Evolutionary conservation across 1,140 invertebrate genomes (phyloP), one percentile per base, ranked within the genome.

Genomic region (Drosophila punjabiensis): DNA sequence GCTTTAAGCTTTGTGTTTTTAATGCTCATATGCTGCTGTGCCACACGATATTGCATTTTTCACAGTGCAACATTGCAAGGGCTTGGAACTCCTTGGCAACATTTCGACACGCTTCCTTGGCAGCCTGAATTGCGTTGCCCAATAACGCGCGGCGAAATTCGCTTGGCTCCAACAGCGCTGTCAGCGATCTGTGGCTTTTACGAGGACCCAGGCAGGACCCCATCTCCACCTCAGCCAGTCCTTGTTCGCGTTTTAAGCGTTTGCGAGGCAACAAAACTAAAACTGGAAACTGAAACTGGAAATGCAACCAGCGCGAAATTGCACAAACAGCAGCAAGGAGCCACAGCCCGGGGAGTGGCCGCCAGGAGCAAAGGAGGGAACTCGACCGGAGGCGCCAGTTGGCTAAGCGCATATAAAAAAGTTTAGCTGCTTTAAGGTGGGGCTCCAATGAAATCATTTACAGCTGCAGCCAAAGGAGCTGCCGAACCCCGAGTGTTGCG

Each of bases 381-480:
- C 58, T 32, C 62, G 18, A 64, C 56, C 61, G 56, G 56, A 73
- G 85, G 85, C 86, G 85, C 85, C 86, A 85, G 74, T 85, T 89
- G 85, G 86, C 86, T 89, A 89, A 89, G 76, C 87, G 69, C 76
- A 89, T 91, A 89, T 89, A 89, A 86, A 89, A 88, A 89, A 90
- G 86, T 86, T 89, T 89, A 90, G 86, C 70, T 64, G 78, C 81
- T 86, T 90, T 90, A 78, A 90, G 86, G 86, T 82, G 76, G 76
- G 80, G 87, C 79, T 59, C 62, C 67, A 80, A 90, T 90, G 79
- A 82, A 89, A 91, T 78, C 79, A 86, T 90, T 86, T 86, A 77
- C 70, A 76, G 82, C 65, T 87, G 75, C 86, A 85, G 65, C 73
- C 7, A 66, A 74, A 50, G 62, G 68, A 83, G 61, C 67, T 70